A percentile compares a stretch with the other conserved stretches of the same genome.
These are phyloP conservation scores for Thinocorus orbignyianus DNA, from an alignment of 2,113 vertebrate genomes.

Conservation along the genomic window DNA sequence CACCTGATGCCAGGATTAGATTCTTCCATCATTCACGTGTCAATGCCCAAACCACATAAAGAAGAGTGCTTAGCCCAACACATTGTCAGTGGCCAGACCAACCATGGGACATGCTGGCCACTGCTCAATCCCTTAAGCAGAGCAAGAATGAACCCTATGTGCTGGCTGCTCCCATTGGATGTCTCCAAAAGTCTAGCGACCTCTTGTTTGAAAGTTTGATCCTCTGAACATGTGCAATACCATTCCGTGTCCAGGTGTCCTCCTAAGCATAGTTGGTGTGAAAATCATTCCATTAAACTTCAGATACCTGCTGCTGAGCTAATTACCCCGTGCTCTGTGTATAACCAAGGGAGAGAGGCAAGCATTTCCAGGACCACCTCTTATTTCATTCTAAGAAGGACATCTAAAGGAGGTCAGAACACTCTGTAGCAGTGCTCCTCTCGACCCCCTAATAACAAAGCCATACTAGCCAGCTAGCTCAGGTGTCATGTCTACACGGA, in stretches of 20 bases:
- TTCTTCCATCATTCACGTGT: not conserved
- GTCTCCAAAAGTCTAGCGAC: not conserved
- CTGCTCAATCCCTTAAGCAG: not conserved
- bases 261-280: not conserved
- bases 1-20: not conserved
- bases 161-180: not conserved
- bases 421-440: not conserved
- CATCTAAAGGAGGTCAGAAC: not conserved
- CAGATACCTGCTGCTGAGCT: not conserved
- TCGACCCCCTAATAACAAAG: not conserved
- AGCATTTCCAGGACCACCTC: not conserved
- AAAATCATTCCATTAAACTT: not conserved
- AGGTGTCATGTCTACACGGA: not conserved
- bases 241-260: not conserved
- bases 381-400: not conserved
- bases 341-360: not conserved
- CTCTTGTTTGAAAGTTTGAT: not conserved
- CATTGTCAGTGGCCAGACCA: not conserved
- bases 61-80: not conserved
- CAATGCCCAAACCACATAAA: not conserved
- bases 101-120: not conserved
- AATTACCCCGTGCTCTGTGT: not conserved
- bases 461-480: not conserved
- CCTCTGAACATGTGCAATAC: not conserved
- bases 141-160: not conserved